Evolutionary conservation across 92 coral and sea anemone genomes (phyloP), one percentile per base, ranked within the genome.

Genomic region (Phenganax marumi): DNA sequence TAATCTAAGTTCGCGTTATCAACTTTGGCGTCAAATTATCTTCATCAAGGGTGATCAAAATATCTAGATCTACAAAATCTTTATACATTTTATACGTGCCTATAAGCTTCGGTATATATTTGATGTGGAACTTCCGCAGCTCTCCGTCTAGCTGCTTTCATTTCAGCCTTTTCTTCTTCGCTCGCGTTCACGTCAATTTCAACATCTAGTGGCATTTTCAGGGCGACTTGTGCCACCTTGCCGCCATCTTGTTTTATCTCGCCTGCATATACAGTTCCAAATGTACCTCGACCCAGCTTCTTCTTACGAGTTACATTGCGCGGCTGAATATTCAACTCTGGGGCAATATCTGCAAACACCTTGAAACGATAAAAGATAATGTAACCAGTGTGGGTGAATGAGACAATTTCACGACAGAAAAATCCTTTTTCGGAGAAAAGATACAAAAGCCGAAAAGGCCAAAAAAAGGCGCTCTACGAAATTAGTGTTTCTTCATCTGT

Each of bases 191-290:
- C 97, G 0, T 91, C 97, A 13, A 91, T 90, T 65, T 95, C 97
- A 68, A 90, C 86, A 87, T 95, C 91, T 91, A 95, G 91, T 77
- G 98, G 98, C 98, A 95, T 92, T 88, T 95, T 95, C 94, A 95
- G 89, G 81, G 98, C 98, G 48, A 95, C 87, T 18, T 88, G 85
- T 46, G 60, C 21, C 0, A 88, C 72, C 78, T 87, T 87, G 24
- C 43, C 43, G 43, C 97, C 97, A 76, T 87, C 86, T 62, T 75
- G 89, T 78, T 73, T 95, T 63, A 95, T 86, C 74, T 95, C 97
- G 23, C 98, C 98, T 77, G 93, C 91, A 85, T 89, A 95, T 68
- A 95, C 98, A 17, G 98, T 92, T 23, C 98, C 98, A 81, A 95
- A 95, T 43, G 98, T 85, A 66, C 98, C 98, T 71, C 91, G 93